phyloP scores from a whole-genome alignment of 2,888 invertebrate species.

The Stenodema calcarata region DNA sequence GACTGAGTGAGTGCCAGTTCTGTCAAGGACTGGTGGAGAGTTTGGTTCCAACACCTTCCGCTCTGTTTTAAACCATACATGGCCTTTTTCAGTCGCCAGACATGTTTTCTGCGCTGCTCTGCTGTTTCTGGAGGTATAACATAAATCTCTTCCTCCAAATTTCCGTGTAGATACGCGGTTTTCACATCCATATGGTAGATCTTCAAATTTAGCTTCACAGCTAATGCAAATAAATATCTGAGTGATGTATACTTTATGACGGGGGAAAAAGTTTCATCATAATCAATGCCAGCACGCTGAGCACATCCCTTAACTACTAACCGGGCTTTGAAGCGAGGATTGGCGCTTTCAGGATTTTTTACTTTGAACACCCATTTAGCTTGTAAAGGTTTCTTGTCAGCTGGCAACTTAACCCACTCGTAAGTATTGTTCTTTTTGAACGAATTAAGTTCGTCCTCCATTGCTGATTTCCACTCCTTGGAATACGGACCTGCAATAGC shows the following conservation, averaged over 20 bases:
- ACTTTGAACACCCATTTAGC: too few relatives aligned
- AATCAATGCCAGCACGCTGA: neutral
- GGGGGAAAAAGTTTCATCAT: too few relatives aligned
- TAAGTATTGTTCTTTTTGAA: conserved; percentile 20
- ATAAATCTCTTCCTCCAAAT: conserved; percentile 20
- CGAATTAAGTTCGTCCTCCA: conserved; percentile 24
- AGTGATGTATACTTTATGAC: too few relatives aligned
- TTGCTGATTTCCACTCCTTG: neutral
- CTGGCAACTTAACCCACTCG: neutral
- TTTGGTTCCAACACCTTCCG: neutral
- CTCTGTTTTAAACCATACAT: conserved; percentile 1
- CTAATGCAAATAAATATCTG: too few relatives aligned
- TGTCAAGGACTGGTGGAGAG: too few relatives aligned
- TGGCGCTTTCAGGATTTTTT: neutral
- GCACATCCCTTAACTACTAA: conserved; percentile 13
- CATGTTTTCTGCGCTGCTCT: neutral
- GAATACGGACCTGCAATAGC: neutral
- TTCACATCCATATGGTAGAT: neutral
- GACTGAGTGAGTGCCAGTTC: too few relatives aligned
- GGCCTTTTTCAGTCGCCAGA: neutral
- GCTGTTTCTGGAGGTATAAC: conserved; percentile 12
- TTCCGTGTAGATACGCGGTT: neutral
- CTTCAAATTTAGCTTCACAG: conserved; percentile 10
- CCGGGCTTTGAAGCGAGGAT: neutral
- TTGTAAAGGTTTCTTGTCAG: neutral